Conservation (phyloP, 2,113 vertebrate species). For the Colaptes auratus region DNA sequence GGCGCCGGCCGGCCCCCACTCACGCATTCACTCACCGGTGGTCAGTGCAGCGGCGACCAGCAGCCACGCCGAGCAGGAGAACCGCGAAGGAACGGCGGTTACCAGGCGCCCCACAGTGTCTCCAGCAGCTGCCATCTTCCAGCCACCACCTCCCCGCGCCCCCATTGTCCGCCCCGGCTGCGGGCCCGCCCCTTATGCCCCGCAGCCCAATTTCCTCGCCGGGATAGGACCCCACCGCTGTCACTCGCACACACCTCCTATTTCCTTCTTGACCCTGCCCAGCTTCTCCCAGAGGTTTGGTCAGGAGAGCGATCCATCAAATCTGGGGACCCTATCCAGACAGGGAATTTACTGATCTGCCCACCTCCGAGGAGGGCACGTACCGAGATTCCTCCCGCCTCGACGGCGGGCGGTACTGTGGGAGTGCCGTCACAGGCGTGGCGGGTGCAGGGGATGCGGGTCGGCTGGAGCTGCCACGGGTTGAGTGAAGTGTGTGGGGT, state of each 20-base stretch:
- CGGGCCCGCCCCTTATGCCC: neutral
- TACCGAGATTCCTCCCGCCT: too few species aligned
- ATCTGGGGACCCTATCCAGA: accelerated
- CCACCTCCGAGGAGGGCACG: neutral
- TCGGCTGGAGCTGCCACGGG: accelerated
- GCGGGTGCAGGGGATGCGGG: accelerated
- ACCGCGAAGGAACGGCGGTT: neutral
- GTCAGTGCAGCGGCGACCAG: neutral
- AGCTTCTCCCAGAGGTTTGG: neutral
- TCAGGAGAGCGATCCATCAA: accelerated
- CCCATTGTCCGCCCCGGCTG: conserved; percentile 1
- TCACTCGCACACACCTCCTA: conserved; percentile 28
- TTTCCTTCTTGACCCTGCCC: neutral
- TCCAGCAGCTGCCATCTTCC: conserved; percentile 1
- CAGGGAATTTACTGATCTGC: accelerated
- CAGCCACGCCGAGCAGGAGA: conserved; percentile 7
- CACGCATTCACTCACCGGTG: neutral
- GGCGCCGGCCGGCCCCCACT: too few species aligned
- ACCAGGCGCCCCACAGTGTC: neutral
- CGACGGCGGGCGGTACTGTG: accelerated
- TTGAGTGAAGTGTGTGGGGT: accelerated
- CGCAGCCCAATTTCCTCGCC: neutral
- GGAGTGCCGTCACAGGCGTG: accelerated
- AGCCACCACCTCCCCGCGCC: neutral
- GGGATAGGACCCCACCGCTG: neutral